Conservation (phyloP, 2,888 invertebrate species). For the Iselma pallidipennis region DNA sequence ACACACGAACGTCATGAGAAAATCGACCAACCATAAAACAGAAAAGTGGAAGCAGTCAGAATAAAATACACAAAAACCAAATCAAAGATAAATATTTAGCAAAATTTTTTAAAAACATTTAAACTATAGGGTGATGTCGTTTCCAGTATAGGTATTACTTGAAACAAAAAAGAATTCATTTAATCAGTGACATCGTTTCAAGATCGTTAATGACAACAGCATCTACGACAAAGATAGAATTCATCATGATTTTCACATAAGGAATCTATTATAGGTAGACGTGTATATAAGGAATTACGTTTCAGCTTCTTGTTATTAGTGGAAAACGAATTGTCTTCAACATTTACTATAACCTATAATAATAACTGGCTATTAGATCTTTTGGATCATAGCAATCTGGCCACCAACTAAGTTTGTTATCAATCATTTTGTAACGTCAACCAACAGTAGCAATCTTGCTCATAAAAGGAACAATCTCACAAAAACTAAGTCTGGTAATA, state of each 20-base stretch:
- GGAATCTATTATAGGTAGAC: too few relatives aligned
- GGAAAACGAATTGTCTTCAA: neutral
- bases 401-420: neutral
- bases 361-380: neutral
- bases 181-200: too few relatives aligned
- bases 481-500: neutral
- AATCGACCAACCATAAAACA: conserved; percentile 39
- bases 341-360: neutral
- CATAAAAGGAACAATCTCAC: neutral
- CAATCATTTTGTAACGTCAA: neutral
- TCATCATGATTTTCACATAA: too few relatives aligned
- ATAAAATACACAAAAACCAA: neutral
- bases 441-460: neutral
- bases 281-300: too few relatives aligned
- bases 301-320: neutral
- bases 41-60: conserved; percentile 23
- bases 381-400: neutral
- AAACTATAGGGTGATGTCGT: too few relatives aligned
- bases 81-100: neutral
- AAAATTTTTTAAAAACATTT: neutral
- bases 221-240: too few relatives aligned
- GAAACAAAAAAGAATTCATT: too few relatives aligned
- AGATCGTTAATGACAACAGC: too few relatives aligned
- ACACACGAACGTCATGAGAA: conserved; percentile 46
- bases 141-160: too few relatives aligned